phyloP scores from a whole-genome alignment of 2,113 vertebrate genomes.

The Odontesthes bonariensis region DNA sequence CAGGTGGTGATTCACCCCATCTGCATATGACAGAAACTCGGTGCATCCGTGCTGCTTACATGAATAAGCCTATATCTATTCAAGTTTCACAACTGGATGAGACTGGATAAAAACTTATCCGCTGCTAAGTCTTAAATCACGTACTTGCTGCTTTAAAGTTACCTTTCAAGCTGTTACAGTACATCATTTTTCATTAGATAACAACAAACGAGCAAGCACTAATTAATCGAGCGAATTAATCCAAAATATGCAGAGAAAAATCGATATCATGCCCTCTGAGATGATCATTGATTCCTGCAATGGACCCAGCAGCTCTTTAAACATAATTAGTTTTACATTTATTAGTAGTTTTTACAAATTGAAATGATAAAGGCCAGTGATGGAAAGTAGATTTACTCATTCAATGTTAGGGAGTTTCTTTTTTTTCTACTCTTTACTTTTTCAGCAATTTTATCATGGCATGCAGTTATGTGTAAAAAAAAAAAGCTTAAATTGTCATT shows the following conservation, averaged over 20 bases:
- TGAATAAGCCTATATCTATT: neutral
- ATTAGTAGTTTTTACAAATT: neutral
- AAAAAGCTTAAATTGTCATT: too few relatives aligned
- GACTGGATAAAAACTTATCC: neutral
- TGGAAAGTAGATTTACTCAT: neutral
- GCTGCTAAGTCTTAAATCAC: neutral
- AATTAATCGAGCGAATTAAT: conserved; percentile 38
- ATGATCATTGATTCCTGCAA: conserved; percentile 16
- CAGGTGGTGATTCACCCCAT: too few relatives aligned
- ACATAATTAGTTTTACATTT: neutral
- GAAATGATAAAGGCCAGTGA: neutral
- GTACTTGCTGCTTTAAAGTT: neutral
- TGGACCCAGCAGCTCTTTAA: conserved; percentile 9
- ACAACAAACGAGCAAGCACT: conserved; percentile 6
- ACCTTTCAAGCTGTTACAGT: conserved; percentile 9
- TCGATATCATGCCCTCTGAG: conserved; percentile 26
- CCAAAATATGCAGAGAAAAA: conserved; percentile 16
- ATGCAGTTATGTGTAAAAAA: too few relatives aligned
- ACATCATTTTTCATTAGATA: conserved; percentile 27
- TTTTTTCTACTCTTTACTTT: neutral
- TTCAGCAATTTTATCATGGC: neutral
- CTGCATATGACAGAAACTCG: too few relatives aligned
- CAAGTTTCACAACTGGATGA: neutral
- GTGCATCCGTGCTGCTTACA: too few relatives aligned
- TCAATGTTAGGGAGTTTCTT: neutral